Evolutionary conservation across 1,140 invertebrate genomes (phyloP).

Genomic region (Trialeurodes vaporariorum): DNA sequence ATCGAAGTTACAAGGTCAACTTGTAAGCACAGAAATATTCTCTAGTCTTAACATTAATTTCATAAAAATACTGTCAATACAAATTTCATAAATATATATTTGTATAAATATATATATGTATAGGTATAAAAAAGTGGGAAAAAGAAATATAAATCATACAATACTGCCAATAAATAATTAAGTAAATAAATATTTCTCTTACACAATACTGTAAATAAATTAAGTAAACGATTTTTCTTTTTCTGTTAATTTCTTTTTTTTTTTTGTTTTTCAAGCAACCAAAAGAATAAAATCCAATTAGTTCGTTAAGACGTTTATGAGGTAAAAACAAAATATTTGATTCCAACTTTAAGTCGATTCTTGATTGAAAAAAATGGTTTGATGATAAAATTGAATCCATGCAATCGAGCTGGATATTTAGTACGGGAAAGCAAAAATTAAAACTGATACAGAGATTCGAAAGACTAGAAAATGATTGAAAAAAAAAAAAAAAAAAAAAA

Average conservation of each 20-base stretch:
- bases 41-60: conserved; percentile 1
- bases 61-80: not conserved
- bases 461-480: not conserved
- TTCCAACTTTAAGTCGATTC: not conserved
- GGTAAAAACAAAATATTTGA: not conserved
- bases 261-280: not conserved
- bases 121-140: not conserved
- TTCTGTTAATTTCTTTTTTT: too few species aligned
- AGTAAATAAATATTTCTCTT: conserved; percentile 1
- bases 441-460: not conserved
- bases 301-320: not conserved
- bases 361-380: not conserved
- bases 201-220: not conserved
- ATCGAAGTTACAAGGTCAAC: not conserved
- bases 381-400: not conserved
- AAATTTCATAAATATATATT: conserved; percentile 1
- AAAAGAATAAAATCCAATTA: not conserved
- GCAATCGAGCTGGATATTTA: not conserved
- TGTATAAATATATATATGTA: not conserved
- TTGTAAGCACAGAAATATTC: not conserved
- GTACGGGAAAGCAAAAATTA: too few species aligned
- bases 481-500: not conserved
- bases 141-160: not conserved
- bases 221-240: not conserved
- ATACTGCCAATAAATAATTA: conserved; percentile 1